A percentile compares a stretch with the other conserved stretches of the same genome.
These are phyloP conservation scores for Nemotelus pantherinus DNA, from an alignment of 2,888 invertebrate genomes.

Conservation along the genomic window DNA sequence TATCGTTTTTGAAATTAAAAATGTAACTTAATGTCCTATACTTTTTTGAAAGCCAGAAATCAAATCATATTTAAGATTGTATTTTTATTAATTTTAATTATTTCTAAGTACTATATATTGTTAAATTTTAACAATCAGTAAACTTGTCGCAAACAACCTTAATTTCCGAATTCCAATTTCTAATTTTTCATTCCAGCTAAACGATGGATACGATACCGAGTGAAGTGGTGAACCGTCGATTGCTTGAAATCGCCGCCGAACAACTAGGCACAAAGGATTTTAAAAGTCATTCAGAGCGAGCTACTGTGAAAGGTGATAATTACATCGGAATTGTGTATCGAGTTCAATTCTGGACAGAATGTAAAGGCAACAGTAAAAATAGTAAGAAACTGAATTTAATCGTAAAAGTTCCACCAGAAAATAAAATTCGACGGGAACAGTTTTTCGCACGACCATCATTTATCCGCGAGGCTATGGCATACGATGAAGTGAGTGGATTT, in stretches of 20 bases:
- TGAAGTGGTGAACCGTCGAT: conserved; percentile 51
- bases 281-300: conserved; percentile 53
- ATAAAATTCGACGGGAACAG: conserved; percentile 57
- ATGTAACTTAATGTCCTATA: no score
- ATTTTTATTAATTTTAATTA: no score
- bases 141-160: no score
- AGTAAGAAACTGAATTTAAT: conserved; percentile 53
- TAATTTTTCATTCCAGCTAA: not conserved
- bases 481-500: conserved; percentile 55
- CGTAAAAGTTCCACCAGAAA: conserved; percentile 60
- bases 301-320: conserved; percentile 60
- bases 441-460: conserved; percentile 59
- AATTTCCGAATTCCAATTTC: no score
- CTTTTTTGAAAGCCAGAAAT: no score
- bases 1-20: no score
- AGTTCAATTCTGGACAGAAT: conserved; percentile 47
- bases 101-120: no score
- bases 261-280: conserved; percentile 51
- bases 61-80: no score
- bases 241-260: conserved; percentile 52
- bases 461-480: conserved; percentile 57
- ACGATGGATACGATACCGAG: conserved; percentile 52
- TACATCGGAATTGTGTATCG: conserved; percentile 60
- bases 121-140: no score
- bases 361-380: conserved; percentile 20